phyloP scores from a whole-genome alignment of 2,888 invertebrate genomes.

The Hemaris fuciformis region DNA sequence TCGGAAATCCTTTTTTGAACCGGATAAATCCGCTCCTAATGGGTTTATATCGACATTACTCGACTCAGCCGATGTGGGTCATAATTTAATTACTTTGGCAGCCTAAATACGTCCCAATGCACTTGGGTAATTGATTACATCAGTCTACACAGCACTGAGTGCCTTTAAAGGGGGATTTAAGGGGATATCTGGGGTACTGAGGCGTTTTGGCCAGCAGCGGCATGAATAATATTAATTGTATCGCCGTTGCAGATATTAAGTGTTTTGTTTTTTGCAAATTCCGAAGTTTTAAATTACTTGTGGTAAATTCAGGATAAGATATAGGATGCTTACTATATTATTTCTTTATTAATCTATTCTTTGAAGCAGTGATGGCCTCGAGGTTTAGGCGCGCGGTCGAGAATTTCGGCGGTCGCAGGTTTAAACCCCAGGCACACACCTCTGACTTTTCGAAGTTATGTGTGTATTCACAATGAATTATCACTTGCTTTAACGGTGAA shows the following conservation, averaged over 20 bases:
- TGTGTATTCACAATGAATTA: too few species aligned
- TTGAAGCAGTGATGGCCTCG: too few species aligned
- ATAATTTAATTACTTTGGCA: conserved; percentile 8
- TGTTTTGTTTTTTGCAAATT: too few species aligned
- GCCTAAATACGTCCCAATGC: not conserved
- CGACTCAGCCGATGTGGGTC: not conserved
- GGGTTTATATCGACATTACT: not conserved
- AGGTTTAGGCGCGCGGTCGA: too few species aligned
- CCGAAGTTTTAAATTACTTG: too few species aligned
- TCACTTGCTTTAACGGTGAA: too few species aligned
- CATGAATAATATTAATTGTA: not conserved
- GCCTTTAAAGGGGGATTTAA: not conserved
- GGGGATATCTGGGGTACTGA: not conserved
- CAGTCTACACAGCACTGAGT: not conserved
- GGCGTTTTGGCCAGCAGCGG: not conserved
- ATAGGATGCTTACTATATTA: too few species aligned
- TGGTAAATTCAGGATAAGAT: too few species aligned
- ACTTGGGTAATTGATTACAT: conserved; percentile 5
- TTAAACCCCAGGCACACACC: too few species aligned
- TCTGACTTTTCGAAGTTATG: too few species aligned
- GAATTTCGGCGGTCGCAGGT: too few species aligned
- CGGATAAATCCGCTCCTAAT: conserved; percentile 8
- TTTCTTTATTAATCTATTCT: too few species aligned
- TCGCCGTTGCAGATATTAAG: not conserved
- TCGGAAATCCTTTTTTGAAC: conserved; percentile 38